These are phyloP conservation scores for Cassiopea andromeda DNA, from an alignment of 30 jellyfish, hydroid and myxozoan genomes.

Conservation along the genomic window DNA sequence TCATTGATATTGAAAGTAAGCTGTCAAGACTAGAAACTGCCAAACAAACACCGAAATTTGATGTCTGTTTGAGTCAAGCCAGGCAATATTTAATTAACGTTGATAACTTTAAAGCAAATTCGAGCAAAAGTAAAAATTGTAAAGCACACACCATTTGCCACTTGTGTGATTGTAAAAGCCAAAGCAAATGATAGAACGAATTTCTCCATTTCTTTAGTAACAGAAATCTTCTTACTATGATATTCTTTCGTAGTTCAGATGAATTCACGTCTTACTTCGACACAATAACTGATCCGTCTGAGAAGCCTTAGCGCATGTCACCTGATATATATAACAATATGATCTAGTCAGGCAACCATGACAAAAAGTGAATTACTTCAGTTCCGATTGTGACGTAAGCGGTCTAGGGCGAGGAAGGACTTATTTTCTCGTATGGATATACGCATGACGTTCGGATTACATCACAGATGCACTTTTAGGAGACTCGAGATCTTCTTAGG, in stretches of 20 bases:
- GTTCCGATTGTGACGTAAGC: conserved; percentile 9
- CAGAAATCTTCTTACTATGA: neutral
- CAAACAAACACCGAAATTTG: too few relatives aligned
- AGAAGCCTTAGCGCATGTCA: neutral
- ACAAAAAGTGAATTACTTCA: neutral
- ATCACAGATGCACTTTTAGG: neutral
- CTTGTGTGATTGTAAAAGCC: neutral
- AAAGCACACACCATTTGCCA: neutral
- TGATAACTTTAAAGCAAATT: too few relatives aligned
- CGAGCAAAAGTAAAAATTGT: neutral
- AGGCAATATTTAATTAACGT: too few relatives aligned
- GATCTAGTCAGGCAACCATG: neutral
- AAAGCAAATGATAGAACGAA: neutral
- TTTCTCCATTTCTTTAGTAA: neutral
- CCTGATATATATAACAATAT: neutral
- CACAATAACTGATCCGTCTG: conserved; percentile 16
- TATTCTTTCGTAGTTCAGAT: neutral
- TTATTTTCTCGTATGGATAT: neutral
- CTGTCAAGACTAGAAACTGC: too few relatives aligned
- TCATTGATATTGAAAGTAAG: too few relatives aligned
- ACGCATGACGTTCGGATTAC: neutral
- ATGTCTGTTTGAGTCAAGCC: too few relatives aligned
- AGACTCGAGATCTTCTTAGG: neutral
- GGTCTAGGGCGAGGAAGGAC: neutral
- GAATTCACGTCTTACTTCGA: neutral